A percentile compares a stretch with the other conserved stretches of the same genome.
Conservation (phyloP, 2,113 vertebrate species). For the Sorex araneus region DNA sequence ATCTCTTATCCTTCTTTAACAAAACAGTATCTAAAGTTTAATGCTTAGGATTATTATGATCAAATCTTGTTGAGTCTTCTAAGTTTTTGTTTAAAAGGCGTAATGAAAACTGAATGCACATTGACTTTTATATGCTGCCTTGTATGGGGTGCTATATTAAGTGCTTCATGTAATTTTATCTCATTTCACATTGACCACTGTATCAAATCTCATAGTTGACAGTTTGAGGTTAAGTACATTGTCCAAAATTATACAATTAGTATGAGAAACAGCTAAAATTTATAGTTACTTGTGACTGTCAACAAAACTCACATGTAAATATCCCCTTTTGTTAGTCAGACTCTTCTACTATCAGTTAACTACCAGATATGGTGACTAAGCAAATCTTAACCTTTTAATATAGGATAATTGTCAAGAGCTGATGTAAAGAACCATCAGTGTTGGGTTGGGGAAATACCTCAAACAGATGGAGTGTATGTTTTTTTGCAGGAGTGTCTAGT, state of each 20-base stretch:
- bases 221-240: slow-evolving; percentile 40
- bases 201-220: slow-evolving; percentile 23
- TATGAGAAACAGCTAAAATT: slow-evolving; percentile 38
- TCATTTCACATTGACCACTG: slow-evolving; percentile 37
- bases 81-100: slow-evolving; percentile 45
- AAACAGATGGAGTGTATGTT: no score
- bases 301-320: not conserved
- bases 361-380: slow-evolving; percentile 34
- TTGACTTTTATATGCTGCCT: slow-evolving; percentile 34
- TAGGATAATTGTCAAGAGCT: not conserved
- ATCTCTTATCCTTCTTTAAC: not conserved
- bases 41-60: slow-evolving; percentile 8
- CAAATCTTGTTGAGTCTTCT: slow-evolving; percentile 11
- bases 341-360: slow-evolving; percentile 14
- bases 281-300: not conserved
- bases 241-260: slow-evolving; percentile 30
- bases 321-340: not conserved
- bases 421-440: not conserved
- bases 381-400: not conserved
- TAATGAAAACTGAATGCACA: slow-evolving; percentile 51
- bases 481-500: no score
- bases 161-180: slow-evolving; percentile 56
- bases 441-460: no score
- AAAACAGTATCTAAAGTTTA: not conserved
- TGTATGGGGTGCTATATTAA: slow-evolving; percentile 1